Base-by-base conservation (phyloP, 2,797 vertebrate genomes). In the Pangasius djambal region DNA sequence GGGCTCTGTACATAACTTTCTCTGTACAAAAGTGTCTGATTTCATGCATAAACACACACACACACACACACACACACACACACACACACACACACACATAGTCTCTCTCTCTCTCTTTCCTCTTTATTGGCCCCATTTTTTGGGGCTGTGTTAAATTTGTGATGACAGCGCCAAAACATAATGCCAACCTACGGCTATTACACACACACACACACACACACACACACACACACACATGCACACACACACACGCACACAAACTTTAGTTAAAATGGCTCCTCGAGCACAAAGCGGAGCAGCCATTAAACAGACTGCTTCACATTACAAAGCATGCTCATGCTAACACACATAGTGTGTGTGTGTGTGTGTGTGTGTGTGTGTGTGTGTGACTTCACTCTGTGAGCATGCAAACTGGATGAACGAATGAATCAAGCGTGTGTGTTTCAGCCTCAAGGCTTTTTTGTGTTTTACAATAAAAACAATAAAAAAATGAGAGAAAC, bases 111-210 rank as follows among this genome's bases (percentile, higher is more conserved):
- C 44, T 44, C 37, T 57, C 52, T 79, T 34, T 37, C 34, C 70
- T 50, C 59, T 83, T 78, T 87, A 63, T 88, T 91, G 79, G 90
- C 87, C 87, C 18, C 67, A 55, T 72, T 86, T 70, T 72, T 84
- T 48, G 67, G n/a, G 70, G 25, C 88, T 25, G 81, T 86, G 89
- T 88, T 69, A 88, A 85, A 88, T 83, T 86, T 67, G 25, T 65
- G 63, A 31, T 78, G 87, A 87, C 63, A 44, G 89, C 69, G 69
- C 82, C 74, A 87, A 83, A 86, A 87, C 63, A n/a, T 87, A 77
- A 90, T 69, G 75, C 70, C 88, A 89, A 78, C 88, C 86, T 89
- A 70, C 87, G 37, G 50, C 65, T 90, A 86, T 87, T 70, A 69
- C 31, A 57, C 61, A 25, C 40, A 40, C 72, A 72, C 79, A 88